A percentile compares a stretch with the other conserved stretches of the same genome.
phyloP scores from a whole-genome alignment of 2,888 invertebrate genomes.

The Oligia strigilis region DNA sequence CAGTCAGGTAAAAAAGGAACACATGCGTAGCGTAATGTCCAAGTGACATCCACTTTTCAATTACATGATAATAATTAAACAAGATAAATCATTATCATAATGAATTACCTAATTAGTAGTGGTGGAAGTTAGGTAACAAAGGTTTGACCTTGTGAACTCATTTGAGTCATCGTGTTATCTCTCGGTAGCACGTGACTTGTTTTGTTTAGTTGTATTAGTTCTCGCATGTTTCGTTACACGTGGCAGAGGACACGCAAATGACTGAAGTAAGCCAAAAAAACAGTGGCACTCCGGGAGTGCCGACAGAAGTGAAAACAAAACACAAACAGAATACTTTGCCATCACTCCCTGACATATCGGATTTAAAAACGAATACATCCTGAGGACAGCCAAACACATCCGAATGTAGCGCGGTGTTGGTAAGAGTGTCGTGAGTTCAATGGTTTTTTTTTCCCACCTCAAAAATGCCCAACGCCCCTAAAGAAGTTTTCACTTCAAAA shows the following conservation, averaged over 20 bases:
- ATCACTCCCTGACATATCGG: too few species aligned
- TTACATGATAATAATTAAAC: not conserved
- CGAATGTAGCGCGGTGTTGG: too few species aligned
- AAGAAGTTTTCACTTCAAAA: too few species aligned
- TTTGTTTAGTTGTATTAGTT: not conserved
- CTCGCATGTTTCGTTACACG: constrained; percentile 6
- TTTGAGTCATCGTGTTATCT: constrained; percentile 37
- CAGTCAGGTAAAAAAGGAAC: too few species aligned
- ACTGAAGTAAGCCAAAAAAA: not conserved
- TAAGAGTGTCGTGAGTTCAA: too few species aligned
- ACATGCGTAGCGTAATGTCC: not conserved
- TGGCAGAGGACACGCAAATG: not conserved
- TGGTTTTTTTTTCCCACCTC: too few species aligned
- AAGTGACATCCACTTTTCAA: constrained; percentile 25
- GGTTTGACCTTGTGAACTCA: constrained; percentile 33
- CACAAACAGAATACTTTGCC: too few species aligned
- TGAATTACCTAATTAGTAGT: constrained; percentile 44
- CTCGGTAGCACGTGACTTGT: not conserved
- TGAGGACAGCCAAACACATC: too few species aligned
- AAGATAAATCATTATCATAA: not conserved
- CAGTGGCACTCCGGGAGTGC: too few species aligned
- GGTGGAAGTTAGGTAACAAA: constrained; percentile 7
- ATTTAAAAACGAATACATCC: too few species aligned
- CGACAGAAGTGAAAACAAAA: too few species aligned
- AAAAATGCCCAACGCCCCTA: too few species aligned